Evolutionary conservation across 2,113 vertebrate species (phyloP).

Genomic region (Stigmatopora nigra): DNA sequence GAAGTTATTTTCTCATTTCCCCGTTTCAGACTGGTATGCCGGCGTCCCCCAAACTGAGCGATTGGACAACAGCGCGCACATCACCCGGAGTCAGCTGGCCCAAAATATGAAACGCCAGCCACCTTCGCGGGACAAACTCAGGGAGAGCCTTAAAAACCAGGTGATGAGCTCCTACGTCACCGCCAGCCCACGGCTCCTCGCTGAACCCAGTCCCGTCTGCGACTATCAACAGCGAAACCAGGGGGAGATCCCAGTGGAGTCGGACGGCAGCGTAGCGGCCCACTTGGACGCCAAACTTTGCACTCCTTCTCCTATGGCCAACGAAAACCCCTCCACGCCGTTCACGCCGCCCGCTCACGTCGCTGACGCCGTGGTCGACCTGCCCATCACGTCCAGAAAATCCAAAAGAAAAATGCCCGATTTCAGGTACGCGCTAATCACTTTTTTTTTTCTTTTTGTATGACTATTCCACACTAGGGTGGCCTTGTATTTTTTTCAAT

Average conservation of each 20-base stretch:
- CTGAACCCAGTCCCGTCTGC: not conserved
- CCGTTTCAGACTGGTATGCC: slow-evolving; percentile 40
- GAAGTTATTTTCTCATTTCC: not conserved
- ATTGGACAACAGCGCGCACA: slow-evolving; percentile 81
- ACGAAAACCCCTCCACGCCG: slow-evolving; percentile 51
- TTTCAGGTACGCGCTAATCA: slow-evolving; percentile 69
- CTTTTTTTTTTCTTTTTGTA: not conserved
- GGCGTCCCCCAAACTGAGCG: slow-evolving; percentile 74
- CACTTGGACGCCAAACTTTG: slow-evolving; percentile 57
- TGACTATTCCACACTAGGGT: too few species aligned
- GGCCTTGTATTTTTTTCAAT: not conserved
- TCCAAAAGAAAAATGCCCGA: slow-evolving; percentile 82
- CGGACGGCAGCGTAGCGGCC: slow-evolving; percentile 43
- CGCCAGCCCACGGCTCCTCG: not conserved
- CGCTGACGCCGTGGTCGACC: slow-evolving; percentile 21
- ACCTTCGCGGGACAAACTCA: slow-evolving; percentile 79
- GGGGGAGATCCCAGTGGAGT: slow-evolving; percentile 52
- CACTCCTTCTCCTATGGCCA: slow-evolving; percentile 66
- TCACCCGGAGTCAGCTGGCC: slow-evolving; percentile 81
- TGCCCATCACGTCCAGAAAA: slow-evolving; percentile 70
- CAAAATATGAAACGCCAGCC: slow-evolving; percentile 83
- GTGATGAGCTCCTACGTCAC: slow-evolving; percentile 11
- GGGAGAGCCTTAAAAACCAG: slow-evolving; percentile 69
- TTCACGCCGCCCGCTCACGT: slow-evolving; percentile 68
- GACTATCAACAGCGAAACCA: slow-evolving; percentile 45